Percentiles rank a stretch among this genome's conserved stretches.
Conservation (phyloP, 2,888 invertebrate genomes). For the Melieria omissa region DNA sequence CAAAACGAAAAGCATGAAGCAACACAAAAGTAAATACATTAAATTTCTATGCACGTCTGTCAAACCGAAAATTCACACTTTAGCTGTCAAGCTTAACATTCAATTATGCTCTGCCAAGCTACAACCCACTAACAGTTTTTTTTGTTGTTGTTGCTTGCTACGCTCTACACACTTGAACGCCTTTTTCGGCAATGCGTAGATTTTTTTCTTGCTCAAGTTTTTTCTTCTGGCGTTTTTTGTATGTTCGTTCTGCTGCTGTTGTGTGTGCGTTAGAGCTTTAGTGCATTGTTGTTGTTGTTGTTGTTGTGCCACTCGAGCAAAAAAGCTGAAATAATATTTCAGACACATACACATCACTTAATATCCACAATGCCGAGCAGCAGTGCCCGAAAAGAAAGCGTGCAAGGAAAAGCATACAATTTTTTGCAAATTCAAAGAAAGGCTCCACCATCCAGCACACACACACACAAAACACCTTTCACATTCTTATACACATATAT, state of each 20-base stretch:
- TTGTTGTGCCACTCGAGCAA: constrained; percentile 21
- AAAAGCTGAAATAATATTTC: constrained; percentile 34
- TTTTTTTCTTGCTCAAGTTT: background rate
- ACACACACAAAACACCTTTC: too few relatives aligned
- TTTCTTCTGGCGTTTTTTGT: background rate
- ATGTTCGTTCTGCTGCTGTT: background rate
- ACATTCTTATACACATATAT: constrained; percentile 11
- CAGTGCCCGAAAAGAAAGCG: constrained; percentile 1
- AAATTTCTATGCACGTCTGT: constrained; percentile 35
- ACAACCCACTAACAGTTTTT: constrained; percentile 17
- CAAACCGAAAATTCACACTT: constrained; percentile 32
- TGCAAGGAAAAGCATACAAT: background rate
- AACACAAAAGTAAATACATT: constrained; percentile 23
- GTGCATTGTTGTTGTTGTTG: constrained; percentile 16
- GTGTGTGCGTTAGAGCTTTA: background rate
- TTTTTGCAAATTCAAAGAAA: constrained; percentile 6
- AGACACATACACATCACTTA: constrained; percentile 33
- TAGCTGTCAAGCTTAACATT: constrained; percentile 42
- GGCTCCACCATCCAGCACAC: too few relatives aligned
- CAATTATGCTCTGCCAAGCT: constrained; percentile 35
- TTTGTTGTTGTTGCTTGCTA: background rate
- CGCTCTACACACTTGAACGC: background rate
- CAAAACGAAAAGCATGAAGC: background rate
- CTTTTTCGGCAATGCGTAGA: background rate
- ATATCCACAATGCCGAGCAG: constrained; percentile 27